These are phyloP conservation scores for Notothenia coriiceps DNA, from an alignment of 2,113 vertebrate species.

Conservation along the genomic window DNA sequence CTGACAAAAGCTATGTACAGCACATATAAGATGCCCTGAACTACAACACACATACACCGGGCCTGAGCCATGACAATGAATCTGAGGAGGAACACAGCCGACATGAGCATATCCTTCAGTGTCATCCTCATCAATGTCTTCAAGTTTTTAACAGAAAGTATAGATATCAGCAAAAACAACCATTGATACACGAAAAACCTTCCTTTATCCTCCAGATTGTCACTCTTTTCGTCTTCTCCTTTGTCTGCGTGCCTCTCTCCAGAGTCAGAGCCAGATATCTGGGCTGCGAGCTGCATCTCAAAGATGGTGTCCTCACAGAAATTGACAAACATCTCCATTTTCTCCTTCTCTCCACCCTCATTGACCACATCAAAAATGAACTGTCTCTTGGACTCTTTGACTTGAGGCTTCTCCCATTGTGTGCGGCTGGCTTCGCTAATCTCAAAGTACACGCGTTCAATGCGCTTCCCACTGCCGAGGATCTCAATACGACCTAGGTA, in stretches of 20 bases:
- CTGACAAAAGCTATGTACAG: slow-evolving; percentile 88
- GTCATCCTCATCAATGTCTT: slow-evolving; percentile 91
- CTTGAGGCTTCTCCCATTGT: slow-evolving; percentile 98
- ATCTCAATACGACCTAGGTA: slow-evolving; percentile 95
- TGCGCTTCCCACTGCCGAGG: slow-evolving; percentile 94
- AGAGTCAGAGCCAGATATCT: slow-evolving; percentile 88
- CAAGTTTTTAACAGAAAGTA: slow-evolving; percentile 90
- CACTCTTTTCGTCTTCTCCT: slow-evolving; percentile 81
- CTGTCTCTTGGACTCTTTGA: slow-evolving; percentile 96
- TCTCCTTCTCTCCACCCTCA: slow-evolving; percentile 94
- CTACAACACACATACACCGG: slow-evolving; percentile 78
- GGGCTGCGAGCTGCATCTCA: slow-evolving; percentile 96
- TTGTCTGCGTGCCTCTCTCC: slow-evolving; percentile 85
- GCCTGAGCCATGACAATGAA: slow-evolving; percentile 81
- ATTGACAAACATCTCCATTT: slow-evolving; percentile 98
- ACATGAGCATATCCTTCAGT: slow-evolving; percentile 85
- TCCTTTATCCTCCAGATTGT: slow-evolving; percentile 75
- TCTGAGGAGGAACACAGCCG: slow-evolving; percentile 83
- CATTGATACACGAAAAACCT: slow-evolving; percentile 84
- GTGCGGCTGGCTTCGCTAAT: slow-evolving; percentile 95
- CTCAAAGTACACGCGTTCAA: slow-evolving; percentile 96
- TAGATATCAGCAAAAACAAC: slow-evolving; percentile 82
- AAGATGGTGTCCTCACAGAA: slow-evolving; percentile 99
- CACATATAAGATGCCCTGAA: slow-evolving; percentile 84
- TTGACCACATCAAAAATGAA: slow-evolving; percentile 98